Evolutionary conservation across 2,888 invertebrate species (phyloP).

Genomic region (Danaus chrysippus): DNA sequence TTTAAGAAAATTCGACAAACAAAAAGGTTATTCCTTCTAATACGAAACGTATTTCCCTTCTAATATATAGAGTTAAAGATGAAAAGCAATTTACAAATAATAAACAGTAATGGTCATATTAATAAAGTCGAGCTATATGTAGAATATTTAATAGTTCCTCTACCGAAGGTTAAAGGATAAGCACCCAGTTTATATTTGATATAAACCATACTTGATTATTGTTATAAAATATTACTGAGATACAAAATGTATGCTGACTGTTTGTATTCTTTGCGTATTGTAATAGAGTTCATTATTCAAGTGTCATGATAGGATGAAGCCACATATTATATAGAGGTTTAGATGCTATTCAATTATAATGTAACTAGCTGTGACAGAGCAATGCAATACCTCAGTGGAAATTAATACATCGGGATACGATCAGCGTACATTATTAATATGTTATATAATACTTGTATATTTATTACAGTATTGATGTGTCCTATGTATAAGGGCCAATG

Average conservation of each 20-base stretch:
- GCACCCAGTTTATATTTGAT: too few species aligned
- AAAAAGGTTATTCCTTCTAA: conserved; percentile 17
- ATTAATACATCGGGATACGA: background rate
- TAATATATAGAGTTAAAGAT: too few species aligned
- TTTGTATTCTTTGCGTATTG: background rate
- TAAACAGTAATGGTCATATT: too few species aligned
- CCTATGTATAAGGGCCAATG: too few species aligned
- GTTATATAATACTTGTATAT: background rate
- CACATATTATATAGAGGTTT: background rate
- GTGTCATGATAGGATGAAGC: background rate
- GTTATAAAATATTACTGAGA: too few species aligned
- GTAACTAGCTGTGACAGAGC: background rate
- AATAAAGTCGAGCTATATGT: too few species aligned
- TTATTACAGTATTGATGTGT: background rate
- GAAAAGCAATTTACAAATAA: too few species aligned
- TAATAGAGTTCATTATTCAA: background rate
- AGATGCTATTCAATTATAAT: conserved; percentile 5
- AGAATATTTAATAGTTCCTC: too few species aligned
- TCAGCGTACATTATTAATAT: background rate
- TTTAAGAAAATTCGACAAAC: conserved; percentile 24
- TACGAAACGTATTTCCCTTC: conserved; percentile 3
- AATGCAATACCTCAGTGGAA: conserved; percentile 4
- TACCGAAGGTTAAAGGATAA: too few species aligned
- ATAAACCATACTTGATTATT: too few species aligned
- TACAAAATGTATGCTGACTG: too few species aligned